Evolutionary conservation across 2,888 invertebrate species (phyloP).

Genomic region (Amphipyra tragopoginis): DNA sequence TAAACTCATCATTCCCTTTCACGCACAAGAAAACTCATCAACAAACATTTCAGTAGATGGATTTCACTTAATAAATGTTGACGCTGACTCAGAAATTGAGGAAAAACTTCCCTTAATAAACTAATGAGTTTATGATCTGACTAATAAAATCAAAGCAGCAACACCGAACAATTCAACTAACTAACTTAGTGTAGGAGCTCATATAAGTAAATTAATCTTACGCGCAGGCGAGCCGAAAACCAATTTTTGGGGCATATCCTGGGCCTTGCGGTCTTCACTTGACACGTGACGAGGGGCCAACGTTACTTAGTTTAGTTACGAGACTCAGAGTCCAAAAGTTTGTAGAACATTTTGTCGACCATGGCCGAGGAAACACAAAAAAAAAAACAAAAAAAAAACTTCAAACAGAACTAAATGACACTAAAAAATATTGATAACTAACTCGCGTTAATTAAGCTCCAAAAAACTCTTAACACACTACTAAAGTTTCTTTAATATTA

Average conservation of each 20-base stretch:
- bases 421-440: no score
- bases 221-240: constrained; percentile 71
- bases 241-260: constrained; percentile 74
- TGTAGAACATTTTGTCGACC: constrained; percentile 7
- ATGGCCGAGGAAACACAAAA: background rate
- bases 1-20: no score
- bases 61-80: no score
- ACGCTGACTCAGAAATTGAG: no score
- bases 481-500: no score
- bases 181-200: constrained; percentile 51
- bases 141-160: constrained; percentile 55
- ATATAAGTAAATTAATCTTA: constrained; percentile 76
- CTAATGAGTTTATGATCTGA: constrained; percentile 48
- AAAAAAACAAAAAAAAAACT: background rate
- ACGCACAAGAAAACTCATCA: no score
- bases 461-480: no score
- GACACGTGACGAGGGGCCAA: constrained; percentile 77
- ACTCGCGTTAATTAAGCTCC: no score
- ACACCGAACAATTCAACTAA: constrained; percentile 40
- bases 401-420: background rate
- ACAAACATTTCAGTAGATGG: no score
- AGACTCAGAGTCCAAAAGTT: constrained; percentile 52
- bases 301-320: constrained; percentile 66
- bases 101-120: background rate
- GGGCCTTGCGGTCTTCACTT: constrained; percentile 65